Conservation (phyloP, 2,888 invertebrate species). For the Stenotaenia linearis region DNA sequence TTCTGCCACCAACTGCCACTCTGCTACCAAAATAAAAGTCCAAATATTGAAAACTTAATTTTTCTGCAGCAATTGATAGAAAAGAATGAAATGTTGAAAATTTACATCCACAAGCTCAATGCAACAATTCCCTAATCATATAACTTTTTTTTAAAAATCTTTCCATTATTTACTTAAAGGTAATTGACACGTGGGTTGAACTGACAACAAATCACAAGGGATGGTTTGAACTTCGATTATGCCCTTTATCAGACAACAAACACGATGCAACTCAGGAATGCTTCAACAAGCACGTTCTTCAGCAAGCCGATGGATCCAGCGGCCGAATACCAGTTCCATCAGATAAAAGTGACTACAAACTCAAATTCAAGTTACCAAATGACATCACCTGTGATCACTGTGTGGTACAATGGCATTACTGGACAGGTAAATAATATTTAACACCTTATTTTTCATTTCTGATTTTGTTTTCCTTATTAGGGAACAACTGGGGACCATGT, state of each 20-base stretch:
- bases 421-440: constrained; percentile 45
- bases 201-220: constrained; percentile 43
- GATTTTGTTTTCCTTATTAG: too few relatives aligned
- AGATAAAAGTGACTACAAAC: constrained; percentile 40
- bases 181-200: constrained; percentile 18
- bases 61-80: too few relatives aligned
- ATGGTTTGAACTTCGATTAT: constrained; percentile 52
- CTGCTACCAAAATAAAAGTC: too few relatives aligned
- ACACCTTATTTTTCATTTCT: background rate
- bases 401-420: constrained; percentile 56
- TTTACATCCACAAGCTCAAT: too few relatives aligned
- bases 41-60: too few relatives aligned
- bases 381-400: constrained; percentile 53
- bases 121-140: too few relatives aligned
- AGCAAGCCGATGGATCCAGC: constrained; percentile 43
- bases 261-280: constrained; percentile 50
- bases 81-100: too few relatives aligned
- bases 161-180: background rate
- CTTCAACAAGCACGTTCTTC: constrained; percentile 49
- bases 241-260: constrained; percentile 44
- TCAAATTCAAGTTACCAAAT: constrained; percentile 48
- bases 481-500: too few relatives aligned
- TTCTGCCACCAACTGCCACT: too few relatives aligned
- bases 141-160: too few relatives aligned
- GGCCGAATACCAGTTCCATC: constrained; percentile 41